phyloP scores from a whole-genome alignment of 2,113 vertebrate genomes.

The Accipiter virgatus region DNA sequence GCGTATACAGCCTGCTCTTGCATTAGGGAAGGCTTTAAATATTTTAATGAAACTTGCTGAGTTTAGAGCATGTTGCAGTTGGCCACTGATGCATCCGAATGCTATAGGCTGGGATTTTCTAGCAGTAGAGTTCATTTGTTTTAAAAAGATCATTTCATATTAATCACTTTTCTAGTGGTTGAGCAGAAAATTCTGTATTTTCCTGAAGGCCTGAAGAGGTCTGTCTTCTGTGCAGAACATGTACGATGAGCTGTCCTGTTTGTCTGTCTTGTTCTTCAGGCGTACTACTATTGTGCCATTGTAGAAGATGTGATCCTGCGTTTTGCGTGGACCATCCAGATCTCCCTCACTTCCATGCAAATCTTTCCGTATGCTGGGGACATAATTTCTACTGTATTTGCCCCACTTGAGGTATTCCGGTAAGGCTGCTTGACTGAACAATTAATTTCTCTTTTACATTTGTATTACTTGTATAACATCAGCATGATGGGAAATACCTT shows the following conservation, averaged over 20 bases:
- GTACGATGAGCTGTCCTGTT: neutral
- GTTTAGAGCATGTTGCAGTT: neutral
- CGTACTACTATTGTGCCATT: slow-evolving; percentile 99
- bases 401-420: slow-evolving; percentile 97
- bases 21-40: neutral
- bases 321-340: slow-evolving; percentile 95
- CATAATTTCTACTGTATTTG: slow-evolving; percentile 89
- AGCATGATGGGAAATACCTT: rapidly evolving
- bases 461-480: neutral
- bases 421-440: slow-evolving; percentile 62
- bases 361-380: slow-evolving; percentile 78
- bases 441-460: neutral
- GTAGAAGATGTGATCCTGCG: slow-evolving; percentile 94
- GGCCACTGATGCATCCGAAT: neutral
- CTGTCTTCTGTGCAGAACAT: neutral
- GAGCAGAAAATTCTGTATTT: neutral
- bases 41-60: neutral
- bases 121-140: neutral
- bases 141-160: neutral
- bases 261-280: slow-evolving; percentile 72
- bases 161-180: rapidly evolving
- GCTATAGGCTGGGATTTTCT: neutral
- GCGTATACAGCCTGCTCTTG: slow-evolving; percentile 10
- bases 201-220: neutral
- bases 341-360: slow-evolving; percentile 84